Conservation (phyloP, 2,888 invertebrate species). For the Linnaemya tessellans region DNA sequence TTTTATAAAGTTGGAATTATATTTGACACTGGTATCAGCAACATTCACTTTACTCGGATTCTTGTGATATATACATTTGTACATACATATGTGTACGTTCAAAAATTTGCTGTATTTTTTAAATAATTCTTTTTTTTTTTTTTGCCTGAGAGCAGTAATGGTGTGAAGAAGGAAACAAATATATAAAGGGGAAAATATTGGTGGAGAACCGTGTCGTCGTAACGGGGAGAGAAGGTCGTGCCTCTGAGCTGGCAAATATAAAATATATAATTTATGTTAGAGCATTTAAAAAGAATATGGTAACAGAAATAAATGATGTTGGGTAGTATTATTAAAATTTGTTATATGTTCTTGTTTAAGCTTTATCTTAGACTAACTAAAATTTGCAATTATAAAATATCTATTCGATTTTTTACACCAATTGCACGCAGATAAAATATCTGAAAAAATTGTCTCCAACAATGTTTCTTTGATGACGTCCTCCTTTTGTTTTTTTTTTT, state of each 20-base stretch:
- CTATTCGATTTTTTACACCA: constrained; percentile 32
- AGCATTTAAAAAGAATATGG: constrained; percentile 15
- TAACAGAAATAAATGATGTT: constrained; percentile 8
- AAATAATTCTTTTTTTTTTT: constrained; percentile 34
- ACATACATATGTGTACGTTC: background rate
- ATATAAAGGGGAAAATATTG: constrained; percentile 65
- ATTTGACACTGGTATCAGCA: constrained; percentile 62
- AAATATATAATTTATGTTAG: constrained; percentile 46
- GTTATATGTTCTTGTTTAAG: background rate
- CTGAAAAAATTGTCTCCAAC: constrained; percentile 58
- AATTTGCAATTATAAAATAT: background rate
- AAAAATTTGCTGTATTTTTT: constrained; percentile 42
- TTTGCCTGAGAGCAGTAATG: constrained; percentile 32
- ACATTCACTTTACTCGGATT: constrained; percentile 60
- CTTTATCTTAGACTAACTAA: background rate
- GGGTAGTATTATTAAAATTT: constrained; percentile 11
- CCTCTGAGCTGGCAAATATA: constrained; percentile 70
- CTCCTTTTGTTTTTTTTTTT: constrained; percentile 52
- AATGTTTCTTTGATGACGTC: constrained; percentile 68
- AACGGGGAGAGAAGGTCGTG: constrained; percentile 67
- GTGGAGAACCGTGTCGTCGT: constrained; percentile 63
- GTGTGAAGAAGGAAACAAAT: constrained; percentile 67
- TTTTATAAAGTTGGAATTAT: constrained; percentile 22
- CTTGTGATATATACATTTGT: constrained; percentile 24
- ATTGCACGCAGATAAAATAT: constrained; percentile 11